phyloP scores from a whole-genome alignment of 2,797 vertebrate species.

The Arnoldichthys spilopterus region DNA sequence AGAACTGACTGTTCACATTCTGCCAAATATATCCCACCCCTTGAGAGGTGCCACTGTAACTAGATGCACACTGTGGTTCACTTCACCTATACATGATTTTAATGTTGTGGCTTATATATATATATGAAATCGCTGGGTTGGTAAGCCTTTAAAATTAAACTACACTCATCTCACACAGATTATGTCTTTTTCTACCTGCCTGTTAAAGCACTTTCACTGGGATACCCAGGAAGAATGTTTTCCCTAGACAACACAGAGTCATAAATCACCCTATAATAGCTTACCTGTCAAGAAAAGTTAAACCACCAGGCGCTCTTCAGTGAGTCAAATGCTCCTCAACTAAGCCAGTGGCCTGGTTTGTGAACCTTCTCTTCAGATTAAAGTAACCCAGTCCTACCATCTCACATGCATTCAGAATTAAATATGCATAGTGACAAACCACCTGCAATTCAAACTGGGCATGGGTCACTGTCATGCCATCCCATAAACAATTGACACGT shows the following conservation, averaged over 20 bases:
- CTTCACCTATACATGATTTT: no score
- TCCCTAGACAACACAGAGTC: background rate
- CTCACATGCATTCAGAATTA: slow-evolving; percentile 52
- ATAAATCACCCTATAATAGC: background rate
- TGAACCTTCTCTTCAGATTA: slow-evolving; percentile 34
- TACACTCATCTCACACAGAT: background rate
- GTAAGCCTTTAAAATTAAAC: no score
- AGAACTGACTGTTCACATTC: no score
- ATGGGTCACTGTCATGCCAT: slow-evolving; percentile 38
- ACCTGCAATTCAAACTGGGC: slow-evolving; percentile 49
- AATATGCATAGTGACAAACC: slow-evolving; percentile 60
- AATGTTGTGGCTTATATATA: no score
- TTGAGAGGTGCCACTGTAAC: no score
- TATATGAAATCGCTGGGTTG: background rate
- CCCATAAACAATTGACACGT: slow-evolving; percentile 1
- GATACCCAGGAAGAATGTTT: background rate
- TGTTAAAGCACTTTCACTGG: background rate
- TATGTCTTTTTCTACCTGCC: background rate
- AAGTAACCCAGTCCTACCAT: slow-evolving; percentile 45
- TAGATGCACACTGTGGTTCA: no score
- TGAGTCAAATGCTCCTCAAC: background rate
- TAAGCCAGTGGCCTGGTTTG: slow-evolving; percentile 26
- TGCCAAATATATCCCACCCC: no score
- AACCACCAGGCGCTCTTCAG: background rate
- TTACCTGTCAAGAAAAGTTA: slow-evolving; percentile 3